Base-by-base conservation (phyloP, 1,140 invertebrate genomes). In the Eulimnadia texana region DNA sequence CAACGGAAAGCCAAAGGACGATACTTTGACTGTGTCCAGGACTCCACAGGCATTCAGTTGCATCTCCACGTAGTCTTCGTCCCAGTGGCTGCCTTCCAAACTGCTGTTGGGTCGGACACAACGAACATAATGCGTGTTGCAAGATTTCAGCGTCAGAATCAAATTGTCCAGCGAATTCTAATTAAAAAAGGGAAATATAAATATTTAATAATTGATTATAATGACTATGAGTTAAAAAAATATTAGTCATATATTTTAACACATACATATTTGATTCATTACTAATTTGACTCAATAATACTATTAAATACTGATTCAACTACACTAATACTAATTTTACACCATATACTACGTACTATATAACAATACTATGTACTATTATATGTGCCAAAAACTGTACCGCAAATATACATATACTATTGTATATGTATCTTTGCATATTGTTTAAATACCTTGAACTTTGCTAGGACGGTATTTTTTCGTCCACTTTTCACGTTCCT, bases 391-490 rank as follows among this genome's bases (percentile, higher is more conserved):
- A n/a, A n/a, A n/a, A n/a, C n/a, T n/a, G n/a, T n/a, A n/a, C n/a
- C n/a, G n/a, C n/a, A n/a, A 42, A 42, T 42, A 42, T 42, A 42
- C 33, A 42, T 42, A 16, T 42, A 6, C 16, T 42, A 16, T 42
- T 42, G 6, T 16, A 42, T 42, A 42, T 42, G 6, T 16, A 42
- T 16, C 33, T 9, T 42, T 42, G 16, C 33, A 42, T 9, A 16
- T 42, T 9, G 16, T 9, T 42, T 42, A 27, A 49, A 22, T 60
- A 63, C 62, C 50, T 59, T 63, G 28, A 63, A 63, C 33, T 63
- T 63, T 9, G 62, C 62, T n/a, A 63, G 22, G 23, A 63, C 62
- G 0, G 62, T 63, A 23, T 63, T 55, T 33, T 59, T 63, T 50
- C 62, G 49, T 19, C 58, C 62, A 3, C 33, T 49, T 24, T 62